A percentile compares a stretch with the other conserved stretches of the same genome.
Conservation (phyloP, 2,113 vertebrate species). For the Phylloscopus whistleri region DNA sequence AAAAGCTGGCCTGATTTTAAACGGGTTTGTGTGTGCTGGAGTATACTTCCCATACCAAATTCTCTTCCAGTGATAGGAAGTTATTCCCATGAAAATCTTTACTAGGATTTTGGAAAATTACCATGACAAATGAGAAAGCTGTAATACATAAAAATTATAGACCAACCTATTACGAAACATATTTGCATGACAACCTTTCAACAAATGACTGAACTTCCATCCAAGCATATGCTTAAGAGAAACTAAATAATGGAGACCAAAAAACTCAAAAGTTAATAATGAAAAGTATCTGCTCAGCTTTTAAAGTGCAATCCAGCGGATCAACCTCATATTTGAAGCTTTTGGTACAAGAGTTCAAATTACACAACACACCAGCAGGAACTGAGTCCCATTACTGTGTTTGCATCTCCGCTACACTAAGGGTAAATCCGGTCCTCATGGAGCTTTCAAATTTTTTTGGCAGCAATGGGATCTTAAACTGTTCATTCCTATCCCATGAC, state of each 20-base stretch:
- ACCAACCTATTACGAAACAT: background rate
- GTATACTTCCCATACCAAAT: background rate
- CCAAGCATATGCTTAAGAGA: background rate
- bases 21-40: accelerated
- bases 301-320: background rate
- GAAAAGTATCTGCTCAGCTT: background rate
- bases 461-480: background rate
- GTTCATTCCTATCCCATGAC: background rate
- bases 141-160: background rate
- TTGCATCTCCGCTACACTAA: accelerated
- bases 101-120: background rate
- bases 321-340: background rate
- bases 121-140: background rate
- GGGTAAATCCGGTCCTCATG: accelerated
- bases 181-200: accelerated
- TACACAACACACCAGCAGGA: background rate
- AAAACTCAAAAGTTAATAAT: background rate
- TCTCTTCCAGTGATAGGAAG: background rate
- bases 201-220: background rate
- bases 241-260: background rate
- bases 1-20: background rate
- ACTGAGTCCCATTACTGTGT: background rate
- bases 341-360: background rate
- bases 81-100: background rate
- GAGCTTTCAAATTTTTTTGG: background rate